phyloP scores from a whole-genome alignment of 2,113 vertebrate species.

The Hassar affinis region DNA sequence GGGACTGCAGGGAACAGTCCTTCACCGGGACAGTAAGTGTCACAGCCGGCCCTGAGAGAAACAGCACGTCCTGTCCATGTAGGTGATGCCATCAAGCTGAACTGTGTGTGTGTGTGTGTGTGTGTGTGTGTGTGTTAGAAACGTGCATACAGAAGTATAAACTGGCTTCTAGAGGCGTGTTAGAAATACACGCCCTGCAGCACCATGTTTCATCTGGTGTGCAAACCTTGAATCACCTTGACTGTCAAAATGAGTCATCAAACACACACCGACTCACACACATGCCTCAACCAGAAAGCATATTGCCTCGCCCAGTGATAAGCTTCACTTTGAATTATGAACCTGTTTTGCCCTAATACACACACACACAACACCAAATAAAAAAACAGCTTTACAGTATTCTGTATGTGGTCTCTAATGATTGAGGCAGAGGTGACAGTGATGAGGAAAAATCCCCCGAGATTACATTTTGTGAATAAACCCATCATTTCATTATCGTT shows the following conservation, averaged over 20 bases:
- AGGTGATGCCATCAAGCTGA: conserved; percentile 51
- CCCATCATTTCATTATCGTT: no score
- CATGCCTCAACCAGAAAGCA: conserved; percentile 7
- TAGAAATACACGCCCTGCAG: conserved; percentile 52
- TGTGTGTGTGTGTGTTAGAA: background rate
- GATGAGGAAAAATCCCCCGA: background rate
- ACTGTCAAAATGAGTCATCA: conserved; percentile 48
- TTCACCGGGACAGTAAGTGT: background rate
- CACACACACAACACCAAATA: background rate
- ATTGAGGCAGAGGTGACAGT: background rate
- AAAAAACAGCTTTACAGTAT: background rate
- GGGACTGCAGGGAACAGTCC: conserved; percentile 11
- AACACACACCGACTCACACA: conserved; percentile 10
- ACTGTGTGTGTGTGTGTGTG: background rate
- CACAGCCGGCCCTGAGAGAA: conserved; percentile 12
- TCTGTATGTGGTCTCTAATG: background rate
- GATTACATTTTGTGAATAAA: background rate
- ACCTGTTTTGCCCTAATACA: background rate
- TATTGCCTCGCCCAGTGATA: conserved; percentile 20
- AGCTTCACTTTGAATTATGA: background rate
- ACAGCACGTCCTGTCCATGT: conserved; percentile 41
- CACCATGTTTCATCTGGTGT: conserved; percentile 54
- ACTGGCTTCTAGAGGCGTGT: background rate
- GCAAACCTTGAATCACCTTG: conserved; percentile 44
- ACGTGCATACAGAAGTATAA: background rate